phyloP scores from a whole-genome alignment of 2,797 vertebrate genomes.

The Halcyon smyrnensis region DNA sequence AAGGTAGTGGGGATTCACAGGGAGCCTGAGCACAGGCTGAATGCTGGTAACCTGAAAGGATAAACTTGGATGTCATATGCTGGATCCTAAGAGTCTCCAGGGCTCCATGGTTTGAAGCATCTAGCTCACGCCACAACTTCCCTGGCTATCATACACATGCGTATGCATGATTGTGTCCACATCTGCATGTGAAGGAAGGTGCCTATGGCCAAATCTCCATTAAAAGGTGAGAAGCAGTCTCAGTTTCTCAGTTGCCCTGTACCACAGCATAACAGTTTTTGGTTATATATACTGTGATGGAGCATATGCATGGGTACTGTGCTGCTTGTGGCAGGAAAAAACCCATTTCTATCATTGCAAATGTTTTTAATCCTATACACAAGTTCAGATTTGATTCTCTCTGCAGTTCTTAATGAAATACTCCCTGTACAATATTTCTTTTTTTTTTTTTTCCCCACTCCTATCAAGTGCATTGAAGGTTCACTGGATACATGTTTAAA shows the following conservation, averaged over 20 bases:
- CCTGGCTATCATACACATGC: accelerated
- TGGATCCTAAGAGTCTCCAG: background rate
- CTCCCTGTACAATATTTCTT: background rate
- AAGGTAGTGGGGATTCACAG: background rate
- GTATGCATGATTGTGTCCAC: accelerated
- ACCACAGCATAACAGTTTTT: background rate
- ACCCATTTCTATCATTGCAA: background rate
- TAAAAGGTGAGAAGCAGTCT: background rate
- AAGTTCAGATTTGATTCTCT: background rate
- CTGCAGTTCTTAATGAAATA: background rate
- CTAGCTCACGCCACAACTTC: background rate
- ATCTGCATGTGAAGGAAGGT: background rate
- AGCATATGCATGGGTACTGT: background rate
- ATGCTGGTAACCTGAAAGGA: background rate
- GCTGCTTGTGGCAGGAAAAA: background rate
- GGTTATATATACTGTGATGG: background rate
- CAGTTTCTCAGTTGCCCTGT: background rate
- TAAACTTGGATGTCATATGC: background rate
- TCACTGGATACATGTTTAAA: background rate
- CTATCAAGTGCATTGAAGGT: background rate
- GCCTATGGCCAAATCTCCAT: background rate
- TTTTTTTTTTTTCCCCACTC: background rate
- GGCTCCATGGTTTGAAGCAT: background rate
- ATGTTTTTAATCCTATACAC: background rate
- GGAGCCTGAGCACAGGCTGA: background rate